phyloP scores from a whole-genome alignment of 2,888 invertebrate species.

The Spisula solida region DNA sequence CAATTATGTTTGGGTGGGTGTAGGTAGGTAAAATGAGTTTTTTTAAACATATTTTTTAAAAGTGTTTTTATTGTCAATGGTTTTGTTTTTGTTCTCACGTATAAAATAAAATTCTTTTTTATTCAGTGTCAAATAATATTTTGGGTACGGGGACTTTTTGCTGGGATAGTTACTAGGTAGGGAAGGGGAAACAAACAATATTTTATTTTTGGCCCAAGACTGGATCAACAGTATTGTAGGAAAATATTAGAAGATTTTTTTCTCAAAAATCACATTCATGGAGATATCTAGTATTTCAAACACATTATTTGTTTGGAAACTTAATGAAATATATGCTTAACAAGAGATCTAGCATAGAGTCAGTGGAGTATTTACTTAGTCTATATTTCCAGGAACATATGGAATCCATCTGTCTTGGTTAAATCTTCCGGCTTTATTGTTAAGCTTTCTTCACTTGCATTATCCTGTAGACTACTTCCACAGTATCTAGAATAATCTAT shows the following conservation, averaged over 20 bases:
- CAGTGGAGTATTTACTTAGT: slow-evolving; percentile 10
- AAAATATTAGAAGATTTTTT: neutral
- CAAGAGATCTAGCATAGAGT: neutral
- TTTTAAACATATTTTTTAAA: too few species aligned
- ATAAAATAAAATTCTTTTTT: too few species aligned
- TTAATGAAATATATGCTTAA: neutral
- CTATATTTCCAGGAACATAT: slow-evolving; percentile 15
- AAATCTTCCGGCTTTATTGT: slow-evolving; percentile 12
- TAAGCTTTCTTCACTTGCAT: slow-evolving; percentile 24
- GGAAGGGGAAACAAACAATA: too few species aligned
- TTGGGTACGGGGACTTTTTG: too few species aligned
- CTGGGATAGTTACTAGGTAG: too few species aligned
- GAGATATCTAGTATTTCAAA: slow-evolving; percentile 15
- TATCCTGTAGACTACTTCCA: too few species aligned
- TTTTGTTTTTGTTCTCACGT: too few species aligned
- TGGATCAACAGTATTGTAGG: neutral
- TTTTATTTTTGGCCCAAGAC: too few species aligned
- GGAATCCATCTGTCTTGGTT: slow-evolving; percentile 12
- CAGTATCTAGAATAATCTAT: slow-evolving; percentile 6
- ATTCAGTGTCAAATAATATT: too few species aligned
- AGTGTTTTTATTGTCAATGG: too few species aligned
- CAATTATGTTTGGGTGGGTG: too few species aligned
- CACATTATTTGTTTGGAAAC: slow-evolving; percentile 28
- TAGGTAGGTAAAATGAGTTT: too few species aligned
- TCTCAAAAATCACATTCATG: neutral